These are phyloP conservation scores for Osmoderma eremita DNA, from an alignment of 2,888 invertebrate genomes.

Conservation along the genomic window DNA sequence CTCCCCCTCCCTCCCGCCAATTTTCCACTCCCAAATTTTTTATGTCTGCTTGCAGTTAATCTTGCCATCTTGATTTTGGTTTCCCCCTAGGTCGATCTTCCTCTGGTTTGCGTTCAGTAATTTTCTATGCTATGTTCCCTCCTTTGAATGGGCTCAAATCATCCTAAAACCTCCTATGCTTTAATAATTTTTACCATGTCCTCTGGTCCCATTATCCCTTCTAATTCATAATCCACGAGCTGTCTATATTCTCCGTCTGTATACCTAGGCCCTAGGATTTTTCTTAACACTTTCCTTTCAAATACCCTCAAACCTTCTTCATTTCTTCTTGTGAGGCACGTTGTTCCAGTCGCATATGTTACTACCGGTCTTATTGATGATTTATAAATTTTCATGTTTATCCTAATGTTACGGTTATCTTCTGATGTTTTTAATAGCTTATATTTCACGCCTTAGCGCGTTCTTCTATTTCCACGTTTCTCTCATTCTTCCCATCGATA, in stretches of 20 bases:
- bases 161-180: neutral
- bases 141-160: constrained; percentile 21
- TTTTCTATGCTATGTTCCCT: constrained; percentile 1
- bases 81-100: neutral
- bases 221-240: neutral
- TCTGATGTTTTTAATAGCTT: too few relatives aligned
- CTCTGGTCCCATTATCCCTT: neutral
- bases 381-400: too few relatives aligned
- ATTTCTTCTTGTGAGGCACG: constrained; percentile 3
- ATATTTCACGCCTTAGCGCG: too few relatives aligned
- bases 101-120: constrained; percentile 11
- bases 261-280: neutral
- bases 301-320: neutral
- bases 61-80: constrained; percentile 32
- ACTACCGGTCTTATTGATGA: neutral
- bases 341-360: constrained; percentile 2
- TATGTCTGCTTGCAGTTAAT: constrained; percentile 14
- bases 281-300: constrained; percentile 1
- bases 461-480: too few relatives aligned
- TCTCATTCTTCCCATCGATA: too few relatives aligned
- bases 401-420: too few relatives aligned
- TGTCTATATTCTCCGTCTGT: neutral
- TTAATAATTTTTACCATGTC: constrained; percentile 8
- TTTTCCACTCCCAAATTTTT: neutral
- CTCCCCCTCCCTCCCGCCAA: too few relatives aligned